These are phyloP conservation scores for Noctilio leporinus DNA, from an alignment of 2,113 vertebrate species.

Conservation along the genomic window DNA sequence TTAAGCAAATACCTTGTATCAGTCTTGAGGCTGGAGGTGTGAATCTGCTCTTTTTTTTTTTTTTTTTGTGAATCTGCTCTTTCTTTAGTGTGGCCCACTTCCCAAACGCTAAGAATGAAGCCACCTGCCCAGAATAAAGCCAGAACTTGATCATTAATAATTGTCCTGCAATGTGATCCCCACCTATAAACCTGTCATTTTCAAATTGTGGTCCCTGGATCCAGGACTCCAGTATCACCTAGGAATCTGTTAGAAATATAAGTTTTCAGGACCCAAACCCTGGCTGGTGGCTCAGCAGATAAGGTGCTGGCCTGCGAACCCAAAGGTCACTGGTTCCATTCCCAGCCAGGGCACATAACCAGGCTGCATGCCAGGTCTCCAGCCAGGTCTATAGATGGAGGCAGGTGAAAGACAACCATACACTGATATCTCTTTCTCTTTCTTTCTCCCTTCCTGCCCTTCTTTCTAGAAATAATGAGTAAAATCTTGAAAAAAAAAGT, in stretches of 20 bases:
- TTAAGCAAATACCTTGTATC: background rate
- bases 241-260: background rate
- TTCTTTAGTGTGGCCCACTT: background rate
- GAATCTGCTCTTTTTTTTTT: too few relatives aligned
- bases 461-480: too few relatives aligned
- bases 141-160: background rate
- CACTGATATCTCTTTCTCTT: too few relatives aligned
- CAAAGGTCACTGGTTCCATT: too few relatives aligned
- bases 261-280: background rate
- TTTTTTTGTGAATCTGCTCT: background rate
- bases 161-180: background rate
- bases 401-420: too few relatives aligned
- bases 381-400: too few relatives aligned
- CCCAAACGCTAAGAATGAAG: background rate
- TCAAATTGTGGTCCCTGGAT: background rate
- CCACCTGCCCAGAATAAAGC: background rate
- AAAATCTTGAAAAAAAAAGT: too few relatives aligned
- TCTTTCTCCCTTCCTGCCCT: too few relatives aligned
- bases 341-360: too few relatives aligned
- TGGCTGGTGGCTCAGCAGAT: too few relatives aligned
- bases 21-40: background rate
- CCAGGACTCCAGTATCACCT: background rate
- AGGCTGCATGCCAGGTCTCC: too few relatives aligned
- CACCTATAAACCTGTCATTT: background rate
- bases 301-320: too few relatives aligned